phyloP scores from a whole-genome alignment of 2,797 vertebrate genomes.

The Oryzias dopingdopingensis region DNA sequence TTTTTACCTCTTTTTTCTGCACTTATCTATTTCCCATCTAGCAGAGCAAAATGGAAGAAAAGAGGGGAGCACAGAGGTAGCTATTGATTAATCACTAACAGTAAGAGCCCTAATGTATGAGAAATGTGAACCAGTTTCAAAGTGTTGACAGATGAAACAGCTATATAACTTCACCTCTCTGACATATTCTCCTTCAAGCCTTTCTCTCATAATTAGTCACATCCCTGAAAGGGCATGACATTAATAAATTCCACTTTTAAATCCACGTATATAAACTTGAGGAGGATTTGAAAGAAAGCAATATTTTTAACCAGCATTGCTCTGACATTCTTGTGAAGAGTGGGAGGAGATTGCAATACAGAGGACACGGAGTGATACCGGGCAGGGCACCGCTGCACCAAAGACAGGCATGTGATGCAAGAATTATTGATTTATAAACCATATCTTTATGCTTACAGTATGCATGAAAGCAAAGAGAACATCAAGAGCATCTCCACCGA shows the following conservation, averaged over 20 bases:
- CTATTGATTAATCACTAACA: constrained; percentile 65
- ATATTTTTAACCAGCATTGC: constrained; percentile 68
- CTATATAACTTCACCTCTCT: constrained; percentile 57
- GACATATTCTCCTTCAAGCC: constrained; percentile 68
- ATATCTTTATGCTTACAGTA: constrained; percentile 74
- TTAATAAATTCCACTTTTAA: constrained; percentile 78
- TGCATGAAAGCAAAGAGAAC: constrained; percentile 61
- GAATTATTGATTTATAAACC: constrained; percentile 77
- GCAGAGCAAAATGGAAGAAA: constrained; percentile 40
- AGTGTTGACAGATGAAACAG: constrained; percentile 69
- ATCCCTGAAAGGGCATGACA: constrained; percentile 76
- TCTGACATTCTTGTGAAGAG: constrained; percentile 71
- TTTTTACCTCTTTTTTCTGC: constrained; percentile 43
- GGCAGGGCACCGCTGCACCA: constrained; percentile 57
- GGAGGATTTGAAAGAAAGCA: constrained; percentile 65
- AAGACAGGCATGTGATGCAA: constrained; percentile 51
- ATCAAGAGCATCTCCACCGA: constrained; percentile 64
- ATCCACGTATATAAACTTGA: constrained; percentile 73
- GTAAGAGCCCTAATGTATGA: constrained; percentile 45
- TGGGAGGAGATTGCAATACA: constrained; percentile 41
- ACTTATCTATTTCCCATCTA: constrained; percentile 52
- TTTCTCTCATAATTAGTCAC: constrained; percentile 73
- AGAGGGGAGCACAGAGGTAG: constrained; percentile 34
- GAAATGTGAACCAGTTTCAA: constrained; percentile 56
- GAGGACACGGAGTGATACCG: constrained; percentile 56